Evolutionary conservation across 2,797 vertebrate genomes (phyloP).

Genomic region (Echiichthys vipera): DNA sequence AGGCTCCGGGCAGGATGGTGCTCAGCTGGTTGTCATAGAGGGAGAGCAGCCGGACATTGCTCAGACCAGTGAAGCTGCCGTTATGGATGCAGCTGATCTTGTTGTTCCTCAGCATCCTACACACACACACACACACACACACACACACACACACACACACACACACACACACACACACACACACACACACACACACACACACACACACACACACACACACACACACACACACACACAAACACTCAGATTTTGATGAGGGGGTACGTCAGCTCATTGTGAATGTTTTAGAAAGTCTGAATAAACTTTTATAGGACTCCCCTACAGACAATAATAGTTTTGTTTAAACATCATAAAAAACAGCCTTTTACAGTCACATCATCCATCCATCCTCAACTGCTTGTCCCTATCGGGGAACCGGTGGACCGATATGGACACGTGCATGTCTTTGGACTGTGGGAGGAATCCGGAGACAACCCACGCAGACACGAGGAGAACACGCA

Average conservation of each 20-base stretch:
- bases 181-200: conserved; percentile 30
- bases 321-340: too few relatives aligned
- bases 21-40: conserved; percentile 97
- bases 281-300: too few relatives aligned
- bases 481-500: too few relatives aligned
- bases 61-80: conserved; percentile 94
- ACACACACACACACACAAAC: conserved; percentile 23
- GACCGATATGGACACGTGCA: too few relatives aligned
- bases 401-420: too few relatives aligned
- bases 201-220: conserved; percentile 37
- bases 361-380: too few relatives aligned
- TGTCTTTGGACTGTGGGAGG: too few relatives aligned
- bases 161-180: conserved; percentile 27
- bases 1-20: conserved; percentile 92
- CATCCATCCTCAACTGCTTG: too few relatives aligned
- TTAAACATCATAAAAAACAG: too few relatives aligned
- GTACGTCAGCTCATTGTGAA: not conserved
- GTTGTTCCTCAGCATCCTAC: conserved; percentile 97
- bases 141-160: conserved; percentile 35
- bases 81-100: conserved; percentile 97
- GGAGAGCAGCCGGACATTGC: conserved; percentile 93
- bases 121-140: conserved; percentile 39
- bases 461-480: too few relatives aligned
- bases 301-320: too few relatives aligned
- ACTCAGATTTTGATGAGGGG: not conserved